Conservation (phyloP, 2,797 vertebrate species). For the Ambastaia sidthimunki region DNA sequence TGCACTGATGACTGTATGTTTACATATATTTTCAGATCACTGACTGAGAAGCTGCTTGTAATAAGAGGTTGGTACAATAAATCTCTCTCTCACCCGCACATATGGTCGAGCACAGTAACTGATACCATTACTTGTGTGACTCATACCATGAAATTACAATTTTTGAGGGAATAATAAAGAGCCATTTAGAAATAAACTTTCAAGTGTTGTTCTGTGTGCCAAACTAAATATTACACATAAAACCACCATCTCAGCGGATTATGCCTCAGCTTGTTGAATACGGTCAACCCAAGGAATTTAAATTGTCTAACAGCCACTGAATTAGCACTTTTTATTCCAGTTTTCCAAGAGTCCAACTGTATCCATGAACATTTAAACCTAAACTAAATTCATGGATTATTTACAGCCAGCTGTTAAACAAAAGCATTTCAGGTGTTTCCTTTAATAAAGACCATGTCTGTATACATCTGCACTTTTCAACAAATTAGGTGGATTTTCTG, state of each 20-base stretch:
- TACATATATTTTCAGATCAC: slow-evolving; percentile 58
- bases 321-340: slow-evolving; percentile 9
- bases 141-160: slow-evolving; percentile 55
- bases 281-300: slow-evolving; percentile 26
- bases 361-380: slow-evolving; percentile 6
- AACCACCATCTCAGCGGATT: slow-evolving; percentile 52
- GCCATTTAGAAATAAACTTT: slow-evolving; percentile 60
- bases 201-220: slow-evolving; percentile 52
- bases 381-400: slow-evolving; percentile 16
- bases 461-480: slow-evolving; percentile 12
- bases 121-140: slow-evolving; percentile 51
- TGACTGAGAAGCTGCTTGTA: slow-evolving; percentile 54
- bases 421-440: slow-evolving; percentile 19
- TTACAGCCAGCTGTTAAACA: background rate
- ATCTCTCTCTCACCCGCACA: slow-evolving; percentile 55
- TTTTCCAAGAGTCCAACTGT: background rate
- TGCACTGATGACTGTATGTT: slow-evolving; percentile 51
- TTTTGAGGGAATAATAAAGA: slow-evolving; percentile 52
- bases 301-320: slow-evolving; percentile 42
- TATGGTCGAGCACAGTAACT: slow-evolving; percentile 53
- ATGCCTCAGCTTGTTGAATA: slow-evolving; percentile 46
- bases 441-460: background rate
- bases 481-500: too few species aligned
- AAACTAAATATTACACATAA: slow-evolving; percentile 57
- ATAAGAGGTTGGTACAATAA: slow-evolving; percentile 64